These are phyloP conservation scores for Struthidea cinerea DNA, from an alignment of 2,113 vertebrate species.

Conservation along the genomic window DNA sequence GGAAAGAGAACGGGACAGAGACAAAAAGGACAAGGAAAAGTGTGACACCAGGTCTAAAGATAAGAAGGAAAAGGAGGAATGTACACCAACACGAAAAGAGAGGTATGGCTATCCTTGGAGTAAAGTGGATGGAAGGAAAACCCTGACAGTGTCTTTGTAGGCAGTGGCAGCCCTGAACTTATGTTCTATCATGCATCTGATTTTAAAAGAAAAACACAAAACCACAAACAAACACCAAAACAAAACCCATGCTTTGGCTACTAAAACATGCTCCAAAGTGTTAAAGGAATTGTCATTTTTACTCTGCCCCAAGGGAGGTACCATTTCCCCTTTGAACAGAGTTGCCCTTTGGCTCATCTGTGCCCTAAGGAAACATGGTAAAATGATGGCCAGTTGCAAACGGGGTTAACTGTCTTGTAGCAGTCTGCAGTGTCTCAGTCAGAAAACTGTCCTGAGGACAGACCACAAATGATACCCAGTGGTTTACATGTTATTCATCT, in stretches of 20 bases:
- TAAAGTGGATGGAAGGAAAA: neutral
- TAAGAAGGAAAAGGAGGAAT: conserved; percentile 90
- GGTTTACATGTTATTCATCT: neutral
- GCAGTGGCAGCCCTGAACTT: neutral
- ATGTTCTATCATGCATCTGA: accelerated
- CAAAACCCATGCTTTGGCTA: neutral
- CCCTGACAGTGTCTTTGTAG: neutral
- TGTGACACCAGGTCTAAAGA: conserved; percentile 87
- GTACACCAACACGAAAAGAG: conserved; percentile 91
- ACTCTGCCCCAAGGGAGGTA: neutral
- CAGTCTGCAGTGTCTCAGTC: neutral
- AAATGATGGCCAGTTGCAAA: neutral
- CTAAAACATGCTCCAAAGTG: neutral
- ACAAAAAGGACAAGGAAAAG: conserved; percentile 92
- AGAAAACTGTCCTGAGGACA: neutral
- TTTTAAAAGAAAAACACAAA: neutral
- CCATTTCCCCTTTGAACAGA: neutral
- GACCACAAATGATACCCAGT: accelerated
- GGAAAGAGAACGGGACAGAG: conserved; percentile 90
- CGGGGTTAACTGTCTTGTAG: neutral
- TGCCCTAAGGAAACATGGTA: neutral
- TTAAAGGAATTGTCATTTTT: neutral
- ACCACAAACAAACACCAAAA: neutral
- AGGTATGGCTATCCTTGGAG: conserved; percentile 73
- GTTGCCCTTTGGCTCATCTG: neutral